Conservation (phyloP, 2,113 vertebrate genomes). For the Emydura subglobosa region DNA sequence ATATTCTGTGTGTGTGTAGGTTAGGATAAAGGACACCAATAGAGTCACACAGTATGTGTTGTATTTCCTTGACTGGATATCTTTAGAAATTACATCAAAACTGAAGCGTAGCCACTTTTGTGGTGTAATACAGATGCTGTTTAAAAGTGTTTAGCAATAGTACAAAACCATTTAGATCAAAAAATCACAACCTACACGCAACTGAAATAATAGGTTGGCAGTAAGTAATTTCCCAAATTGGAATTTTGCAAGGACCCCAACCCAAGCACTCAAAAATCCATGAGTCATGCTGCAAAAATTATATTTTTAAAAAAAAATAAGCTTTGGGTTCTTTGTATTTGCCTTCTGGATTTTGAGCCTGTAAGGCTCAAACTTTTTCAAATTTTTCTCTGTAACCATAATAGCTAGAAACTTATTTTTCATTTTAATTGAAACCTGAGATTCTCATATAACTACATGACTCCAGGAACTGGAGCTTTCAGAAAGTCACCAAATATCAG, state of each 20-base stretch:
- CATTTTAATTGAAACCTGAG: not conserved
- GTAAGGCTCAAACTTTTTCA: not conserved
- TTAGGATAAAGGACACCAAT: not conserved
- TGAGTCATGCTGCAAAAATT: not conserved
- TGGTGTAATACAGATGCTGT: not conserved
- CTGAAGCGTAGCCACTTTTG: not conserved
- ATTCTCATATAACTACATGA: not conserved
- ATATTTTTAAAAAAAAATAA: not conserved
- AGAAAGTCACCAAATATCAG: too few relatives aligned
- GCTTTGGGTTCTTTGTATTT: not conserved
- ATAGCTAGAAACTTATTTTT: not conserved
- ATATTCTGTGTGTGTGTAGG: not conserved
- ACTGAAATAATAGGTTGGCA: not conserved
- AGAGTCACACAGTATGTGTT: not conserved
- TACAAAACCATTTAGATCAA: not conserved
- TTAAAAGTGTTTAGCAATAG: not conserved
- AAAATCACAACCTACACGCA: not conserved
- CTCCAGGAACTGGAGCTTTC: not conserved
- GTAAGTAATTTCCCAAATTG: not conserved
- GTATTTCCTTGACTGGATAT: not conserved
- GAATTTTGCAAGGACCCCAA: too few relatives aligned
- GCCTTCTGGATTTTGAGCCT: not conserved
- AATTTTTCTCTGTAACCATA: not conserved
- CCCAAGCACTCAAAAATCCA: not conserved
- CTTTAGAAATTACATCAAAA: not conserved